A percentile compares a stretch with the other conserved stretches of the same genome.
Conservation (phyloP, 2,797 vertebrate species). For the Anguilla pacifica region DNA sequence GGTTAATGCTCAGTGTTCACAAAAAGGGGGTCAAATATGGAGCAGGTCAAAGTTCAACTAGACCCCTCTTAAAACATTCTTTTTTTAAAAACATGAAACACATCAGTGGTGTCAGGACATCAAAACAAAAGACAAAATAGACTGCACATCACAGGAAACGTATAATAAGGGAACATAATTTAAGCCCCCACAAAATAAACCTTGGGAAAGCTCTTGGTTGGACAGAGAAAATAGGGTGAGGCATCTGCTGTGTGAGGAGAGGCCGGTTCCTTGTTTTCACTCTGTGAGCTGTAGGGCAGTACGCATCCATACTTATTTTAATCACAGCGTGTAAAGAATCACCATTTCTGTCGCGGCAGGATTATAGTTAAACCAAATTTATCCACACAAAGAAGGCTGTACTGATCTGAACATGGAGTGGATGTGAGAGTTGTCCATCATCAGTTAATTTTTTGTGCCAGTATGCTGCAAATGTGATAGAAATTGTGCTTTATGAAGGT, state of each 20-base stretch:
- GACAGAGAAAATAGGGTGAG: neutral
- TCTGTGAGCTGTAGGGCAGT: too few species aligned
- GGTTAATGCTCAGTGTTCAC: neutral
- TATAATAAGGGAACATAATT: neutral
- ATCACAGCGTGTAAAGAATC: too few species aligned
- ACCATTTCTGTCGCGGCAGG: too few species aligned
- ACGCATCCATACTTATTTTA: too few species aligned
- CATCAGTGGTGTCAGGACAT: neutral
- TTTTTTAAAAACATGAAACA: neutral
- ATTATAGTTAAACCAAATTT: too few species aligned
- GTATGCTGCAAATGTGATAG: too few species aligned
- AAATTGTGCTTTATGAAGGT: too few species aligned
- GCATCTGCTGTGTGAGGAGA: neutral
- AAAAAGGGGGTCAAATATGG: slow-evolving; percentile 7
- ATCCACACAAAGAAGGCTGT: neutral
- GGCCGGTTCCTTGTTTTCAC: neutral
- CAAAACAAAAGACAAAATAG: neutral
- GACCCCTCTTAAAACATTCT: neutral
- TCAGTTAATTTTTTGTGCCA: too few species aligned
- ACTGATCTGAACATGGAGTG: too few species aligned
- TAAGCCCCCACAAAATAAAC: neutral
- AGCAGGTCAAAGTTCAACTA: slow-evolving; percentile 3
- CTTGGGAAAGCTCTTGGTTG: neutral
- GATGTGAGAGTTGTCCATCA: too few species aligned
- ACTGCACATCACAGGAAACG: neutral